Conservation (phyloP, 1,140 invertebrate species). For the Drosophila setifemur region DNA sequence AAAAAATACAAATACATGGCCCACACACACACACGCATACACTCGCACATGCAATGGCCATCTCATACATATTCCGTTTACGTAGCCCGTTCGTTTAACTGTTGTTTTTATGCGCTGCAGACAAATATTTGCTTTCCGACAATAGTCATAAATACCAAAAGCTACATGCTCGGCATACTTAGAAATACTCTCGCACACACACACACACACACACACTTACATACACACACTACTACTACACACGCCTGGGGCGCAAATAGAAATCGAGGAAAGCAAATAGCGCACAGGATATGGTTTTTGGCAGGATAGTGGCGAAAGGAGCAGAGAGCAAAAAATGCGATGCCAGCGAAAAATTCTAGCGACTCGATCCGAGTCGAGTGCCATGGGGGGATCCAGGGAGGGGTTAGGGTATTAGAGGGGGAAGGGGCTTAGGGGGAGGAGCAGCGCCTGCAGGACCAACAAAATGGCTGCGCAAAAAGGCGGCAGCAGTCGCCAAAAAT, state of each 20-base stretch:
- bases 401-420: not conserved
- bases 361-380: constrained; percentile 42
- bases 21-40: constrained; percentile 32
- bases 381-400: not conserved
- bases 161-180: constrained; percentile 82
- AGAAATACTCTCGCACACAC: constrained; percentile 64
- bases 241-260: constrained; percentile 66
- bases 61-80: constrained; percentile 80
- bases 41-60: constrained; percentile 26
- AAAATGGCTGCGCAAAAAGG: constrained; percentile 80
- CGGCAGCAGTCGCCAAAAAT: constrained; percentile 72
- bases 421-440: constrained; percentile 3
- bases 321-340: constrained; percentile 45
- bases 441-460: constrained; percentile 39
- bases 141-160: constrained; percentile 83
- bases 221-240: constrained; percentile 18
- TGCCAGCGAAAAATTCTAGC: constrained; percentile 57
- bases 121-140: constrained; percentile 83
- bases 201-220: constrained; percentile 31
- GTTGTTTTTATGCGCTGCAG: constrained; percentile 83
- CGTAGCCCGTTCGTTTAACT: constrained; percentile 82
- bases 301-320: constrained; percentile 65
- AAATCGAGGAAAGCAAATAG: constrained; percentile 80
- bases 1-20: constrained; percentile 41
- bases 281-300: constrained; percentile 77